Evolutionary conservation across 92 coral and sea anemone species (phyloP).

Genomic region (Zoanthus sansibaricus): DNA sequence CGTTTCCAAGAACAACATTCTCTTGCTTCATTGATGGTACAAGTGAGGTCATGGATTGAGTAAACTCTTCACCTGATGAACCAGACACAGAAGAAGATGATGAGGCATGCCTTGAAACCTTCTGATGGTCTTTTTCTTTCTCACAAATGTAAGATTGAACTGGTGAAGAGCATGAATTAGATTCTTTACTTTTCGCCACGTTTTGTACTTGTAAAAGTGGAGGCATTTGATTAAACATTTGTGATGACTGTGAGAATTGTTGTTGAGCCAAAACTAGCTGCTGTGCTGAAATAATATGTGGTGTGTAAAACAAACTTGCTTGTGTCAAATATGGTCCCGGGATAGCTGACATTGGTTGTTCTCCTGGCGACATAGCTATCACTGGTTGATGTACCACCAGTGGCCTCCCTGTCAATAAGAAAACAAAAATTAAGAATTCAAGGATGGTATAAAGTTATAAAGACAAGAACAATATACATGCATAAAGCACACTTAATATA

Average conservation of each 20-base stretch:
- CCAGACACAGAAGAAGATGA: not conserved
- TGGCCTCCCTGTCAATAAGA: slow-evolving; percentile 54
- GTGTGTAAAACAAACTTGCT: slow-evolving; percentile 81
- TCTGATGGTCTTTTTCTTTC: slow-evolving; percentile 35
- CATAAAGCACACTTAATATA: too few species aligned
- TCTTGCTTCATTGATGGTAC: not conserved
- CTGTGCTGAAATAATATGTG: slow-evolving; percentile 71
- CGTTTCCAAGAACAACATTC: not conserved
- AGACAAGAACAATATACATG: too few species aligned
- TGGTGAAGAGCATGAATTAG: slow-evolving; percentile 35
- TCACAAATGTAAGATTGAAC: not conserved
- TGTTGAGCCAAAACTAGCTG: slow-evolving; percentile 67
- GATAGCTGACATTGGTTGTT: slow-evolving; percentile 47
- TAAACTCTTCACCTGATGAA: slow-evolving; percentile 9
- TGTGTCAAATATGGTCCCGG: slow-evolving; percentile 76
- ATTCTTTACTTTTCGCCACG: not conserved
- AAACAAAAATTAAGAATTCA: not conserved
- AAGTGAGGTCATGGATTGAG: not conserved
- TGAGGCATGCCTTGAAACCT: slow-evolving; percentile 6
- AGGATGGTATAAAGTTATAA: too few species aligned
- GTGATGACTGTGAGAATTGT: slow-evolving; percentile 45
- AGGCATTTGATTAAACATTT: slow-evolving; percentile 51
- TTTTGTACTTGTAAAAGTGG: slow-evolving; percentile 67
- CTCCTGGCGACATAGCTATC: slow-evolving; percentile 54
- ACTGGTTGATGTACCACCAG: slow-evolving; percentile 73